phyloP scores from a whole-genome alignment of 2,888 invertebrate genomes.

The Formica aserva region DNA sequence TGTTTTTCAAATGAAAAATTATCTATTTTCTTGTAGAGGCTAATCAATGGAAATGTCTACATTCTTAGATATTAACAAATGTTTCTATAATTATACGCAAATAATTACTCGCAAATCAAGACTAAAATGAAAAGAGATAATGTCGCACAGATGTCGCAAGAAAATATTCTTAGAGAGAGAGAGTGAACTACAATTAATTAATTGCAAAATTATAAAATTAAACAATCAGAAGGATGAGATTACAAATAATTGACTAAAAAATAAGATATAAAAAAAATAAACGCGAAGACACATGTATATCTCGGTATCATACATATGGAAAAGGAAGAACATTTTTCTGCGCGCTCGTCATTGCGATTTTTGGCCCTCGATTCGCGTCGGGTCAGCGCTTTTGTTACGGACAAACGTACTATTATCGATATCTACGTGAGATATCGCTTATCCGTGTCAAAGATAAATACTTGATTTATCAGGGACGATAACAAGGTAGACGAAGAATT shows the following conservation, averaged over 20 bases:
- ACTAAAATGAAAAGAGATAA: neutral
- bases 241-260: neutral
- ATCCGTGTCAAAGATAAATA: conserved; percentile 70
- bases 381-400: conserved; percentile 43
- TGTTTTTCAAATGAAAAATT: neutral
- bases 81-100: no score
- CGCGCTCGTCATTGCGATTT: neutral
- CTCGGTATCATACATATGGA: neutral
- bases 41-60: neutral
- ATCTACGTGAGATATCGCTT: conserved; percentile 59
- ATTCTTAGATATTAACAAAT: neutral
- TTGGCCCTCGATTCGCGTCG: neutral
- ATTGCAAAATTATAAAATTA: neutral
- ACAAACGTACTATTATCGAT: conserved; percentile 24
- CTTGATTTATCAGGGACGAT: conserved; percentile 64
- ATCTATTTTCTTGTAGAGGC: neutral
- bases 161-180: neutral
- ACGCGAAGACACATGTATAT: neutral
- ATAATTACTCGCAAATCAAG: no score
- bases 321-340: neutral
- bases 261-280: neutral
- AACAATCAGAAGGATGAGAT: neutral
- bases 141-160: neutral
- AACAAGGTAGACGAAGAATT: conserved; percentile 43
- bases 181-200: neutral